Evolutionary conservation across 2,888 invertebrate species (phyloP), one percentile per base, ranked within the genome.

Genomic region (Spilosoma lubricipeda): DNA sequence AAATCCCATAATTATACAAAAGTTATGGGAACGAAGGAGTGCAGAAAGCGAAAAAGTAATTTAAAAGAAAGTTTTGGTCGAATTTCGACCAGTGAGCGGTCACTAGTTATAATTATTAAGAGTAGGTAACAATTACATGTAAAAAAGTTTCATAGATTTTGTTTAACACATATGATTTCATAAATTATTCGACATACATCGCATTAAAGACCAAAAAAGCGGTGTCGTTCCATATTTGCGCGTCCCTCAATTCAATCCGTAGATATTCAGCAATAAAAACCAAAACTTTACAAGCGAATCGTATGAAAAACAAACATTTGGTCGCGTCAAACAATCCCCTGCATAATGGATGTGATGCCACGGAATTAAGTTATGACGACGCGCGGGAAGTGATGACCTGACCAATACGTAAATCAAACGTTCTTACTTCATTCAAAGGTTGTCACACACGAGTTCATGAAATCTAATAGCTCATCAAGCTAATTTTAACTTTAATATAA

Each of bases 341-440:
- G 66, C 67, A 77, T 86, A 86, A 86, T 85, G 85, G 86, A 85
- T 85, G 84, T 76, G 80, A 80, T 81, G 80, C 86, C 80, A 85
- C 82, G 80, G 80, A 77, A 84, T 84, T 83, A 87, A 93, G 89
- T 90, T 92, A 94, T 93, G 91, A 91, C 86, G 83, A 76, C 80
- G 89, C 92, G 92, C 92, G 94, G 95, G 94, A 94, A 93, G 93
- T 93, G 94, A 87, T 90, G 94, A 94, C 93, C 94, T 88, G 88
- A 81, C 81, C 87, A 82, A 81, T 81, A 82, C 85, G 90, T 94
- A 93, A 93, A 94, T 94, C 94, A 94, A 88, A 89, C 87, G 70
- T 76, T 80, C 74, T 70, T 74, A 72, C 67, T 45, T 63, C 0
- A 67, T 18, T 76, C 77, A 74, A 77, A 77, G 82, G 80, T 77